Evolutionary conservation across 1,140 invertebrate species (phyloP).

Genomic region (Pseudomyrmex pallidus): DNA sequence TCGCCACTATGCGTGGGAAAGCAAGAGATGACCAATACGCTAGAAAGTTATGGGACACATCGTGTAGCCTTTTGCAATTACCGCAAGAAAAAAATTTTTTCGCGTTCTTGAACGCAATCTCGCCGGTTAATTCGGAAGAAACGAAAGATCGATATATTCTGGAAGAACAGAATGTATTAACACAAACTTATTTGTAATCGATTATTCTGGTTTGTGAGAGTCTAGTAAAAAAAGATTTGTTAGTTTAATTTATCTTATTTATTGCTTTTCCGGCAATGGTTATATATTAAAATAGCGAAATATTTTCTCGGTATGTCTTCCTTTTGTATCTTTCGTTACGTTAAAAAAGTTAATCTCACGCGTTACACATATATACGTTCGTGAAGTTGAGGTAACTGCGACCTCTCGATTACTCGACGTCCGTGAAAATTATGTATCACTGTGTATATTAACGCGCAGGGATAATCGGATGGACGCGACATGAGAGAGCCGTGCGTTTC

Average conservation of each 20-base stretch:
- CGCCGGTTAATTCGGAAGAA: background rate
- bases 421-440: slow-evolving; percentile 5
- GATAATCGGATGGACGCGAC: slow-evolving; percentile 47
- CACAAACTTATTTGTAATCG: too few relatives aligned
- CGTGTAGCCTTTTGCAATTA: slow-evolving; percentile 22
- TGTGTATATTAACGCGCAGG: background rate
- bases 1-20: background rate
- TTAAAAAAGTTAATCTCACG: too few relatives aligned
- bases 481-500: slow-evolving; percentile 51
- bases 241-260: too few relatives aligned
- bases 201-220: too few relatives aligned
- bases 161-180: too few relatives aligned
- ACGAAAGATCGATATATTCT: too few relatives aligned
- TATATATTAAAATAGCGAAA: background rate
- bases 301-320: too few relatives aligned
- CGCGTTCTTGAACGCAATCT: slow-evolving; percentile 1
- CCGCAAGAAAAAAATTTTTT: background rate
- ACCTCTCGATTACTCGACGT: background rate
- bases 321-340: too few relatives aligned
- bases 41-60: slow-evolving; percentile 17
- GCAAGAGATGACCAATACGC: background rate
- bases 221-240: too few relatives aligned
- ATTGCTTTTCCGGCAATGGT: background rate
- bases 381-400: too few relatives aligned
- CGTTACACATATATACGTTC: too few relatives aligned